Evolutionary conservation across 1,140 invertebrate genomes (phyloP), one percentile per base, ranked within the genome.

Genomic region (Drosophila cardini): DNA sequence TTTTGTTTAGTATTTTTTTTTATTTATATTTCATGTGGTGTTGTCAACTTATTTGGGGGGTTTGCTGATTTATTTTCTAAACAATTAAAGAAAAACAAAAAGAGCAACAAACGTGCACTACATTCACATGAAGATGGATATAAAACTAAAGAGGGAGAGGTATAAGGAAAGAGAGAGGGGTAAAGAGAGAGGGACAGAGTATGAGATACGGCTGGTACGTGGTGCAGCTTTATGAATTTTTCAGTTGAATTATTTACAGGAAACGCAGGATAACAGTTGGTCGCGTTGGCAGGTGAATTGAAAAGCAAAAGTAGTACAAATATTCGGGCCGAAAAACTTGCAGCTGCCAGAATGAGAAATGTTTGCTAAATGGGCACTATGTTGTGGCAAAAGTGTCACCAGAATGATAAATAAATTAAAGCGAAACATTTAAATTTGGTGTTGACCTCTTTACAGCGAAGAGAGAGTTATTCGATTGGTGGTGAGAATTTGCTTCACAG

Each of bases 61-160:
- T 53, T 68, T 64, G 69, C 72, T 86, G 83, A 86, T 86, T 86
- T 86, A 86, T 86, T 86, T 81, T 87, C 80, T 87, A 83, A 86
- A 87, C 83, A 87, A 86, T 86, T 83, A 86, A 87, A 75, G 64
- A 78, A 82, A 82, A 83, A 83, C 80, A 78, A 71, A 40, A 61
- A 52, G n/a, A 57, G 9, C 43, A 50, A 34, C 43, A 30, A 18
- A 34, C 36, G 21, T 30, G 32, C 18, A 16, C 42, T 18, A 62
- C 45, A 70, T 45, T 55, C 48, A 70, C 58, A 36, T 38, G 10
- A 36, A 8, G 6, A 42, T 6, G 16, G 5, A 26, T 26, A 4
- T 26, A 42, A 18, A 34, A 2, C 40, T 40, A 38, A 40, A 46
- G 13, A 53, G 40, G 11, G 36, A 42, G 7, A 32, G 5, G n/a